Conservation (phyloP, 2,888 invertebrate species). For the Rapana venosa region DNA sequence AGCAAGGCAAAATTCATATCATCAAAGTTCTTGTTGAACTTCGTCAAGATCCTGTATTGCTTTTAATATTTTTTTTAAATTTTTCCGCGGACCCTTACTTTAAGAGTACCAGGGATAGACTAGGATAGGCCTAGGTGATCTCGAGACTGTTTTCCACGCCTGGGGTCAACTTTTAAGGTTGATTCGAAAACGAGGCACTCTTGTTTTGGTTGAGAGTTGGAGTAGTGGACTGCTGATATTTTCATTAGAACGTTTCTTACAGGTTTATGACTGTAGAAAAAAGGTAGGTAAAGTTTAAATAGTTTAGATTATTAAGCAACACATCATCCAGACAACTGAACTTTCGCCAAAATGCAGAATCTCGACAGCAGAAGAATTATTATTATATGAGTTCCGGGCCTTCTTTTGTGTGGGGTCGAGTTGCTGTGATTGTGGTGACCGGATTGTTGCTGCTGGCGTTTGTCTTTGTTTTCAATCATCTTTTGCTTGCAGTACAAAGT, state of each 20-base stretch:
- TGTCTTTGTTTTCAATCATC: not conserved
- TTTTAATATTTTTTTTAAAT: not conserved
- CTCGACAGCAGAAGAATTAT: not conserved
- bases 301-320: not conserved
- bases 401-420: not conserved
- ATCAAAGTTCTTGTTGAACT: not conserved
- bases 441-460: not conserved
- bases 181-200: conserved; percentile 27
- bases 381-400: not conserved
- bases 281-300: not conserved
- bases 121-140: not conserved
- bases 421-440: not conserved
- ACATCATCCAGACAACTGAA: not conserved
- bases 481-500: not conserved
- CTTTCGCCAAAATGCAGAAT: not conserved
- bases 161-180: conserved; percentile 8
- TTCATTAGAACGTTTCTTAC: not conserved
- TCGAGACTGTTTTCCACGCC: not conserved
- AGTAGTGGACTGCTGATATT: conserved; percentile 10
- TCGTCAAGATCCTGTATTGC: not conserved
- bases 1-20: conserved; percentile 17
- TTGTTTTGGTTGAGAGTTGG: conserved; percentile 30
- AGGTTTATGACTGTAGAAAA: not conserved
- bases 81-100: not conserved
- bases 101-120: not conserved